Conservation (phyloP, 2,888 invertebrate genomes). For the Caradrina clavipalpis region DNA sequence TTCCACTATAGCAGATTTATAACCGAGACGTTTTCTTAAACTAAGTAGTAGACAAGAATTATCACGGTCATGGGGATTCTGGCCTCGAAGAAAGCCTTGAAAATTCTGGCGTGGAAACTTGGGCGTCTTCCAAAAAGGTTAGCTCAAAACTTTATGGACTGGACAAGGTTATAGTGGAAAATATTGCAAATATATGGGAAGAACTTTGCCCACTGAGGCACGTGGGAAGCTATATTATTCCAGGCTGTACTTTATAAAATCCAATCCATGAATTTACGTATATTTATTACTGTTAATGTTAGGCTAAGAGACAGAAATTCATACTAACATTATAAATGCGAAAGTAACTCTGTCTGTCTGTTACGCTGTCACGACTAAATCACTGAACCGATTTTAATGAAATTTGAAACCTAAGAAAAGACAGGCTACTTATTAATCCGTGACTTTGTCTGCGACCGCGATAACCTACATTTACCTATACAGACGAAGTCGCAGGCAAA, state of each 20-base stretch:
- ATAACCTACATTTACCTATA: too few relatives aligned
- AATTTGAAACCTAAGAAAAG: too few relatives aligned
- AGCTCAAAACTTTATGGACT: constrained; percentile 43
- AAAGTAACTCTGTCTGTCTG: too few relatives aligned
- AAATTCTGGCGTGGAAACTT: constrained; percentile 34
- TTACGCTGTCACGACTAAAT: too few relatives aligned
- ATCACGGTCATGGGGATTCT: constrained; percentile 23
- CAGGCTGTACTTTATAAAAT: not conserved
- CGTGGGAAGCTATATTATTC: not conserved
- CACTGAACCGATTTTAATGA: too few relatives aligned
- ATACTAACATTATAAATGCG: too few relatives aligned
- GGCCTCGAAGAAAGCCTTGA: constrained; percentile 36
- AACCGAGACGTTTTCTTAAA: constrained; percentile 12
- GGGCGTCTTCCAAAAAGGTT: constrained; percentile 50
- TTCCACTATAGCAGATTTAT: not conserved
- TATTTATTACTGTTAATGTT: too few relatives aligned
- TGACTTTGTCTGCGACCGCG: too few relatives aligned
- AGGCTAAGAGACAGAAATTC: too few relatives aligned
- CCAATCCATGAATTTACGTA: too few relatives aligned
- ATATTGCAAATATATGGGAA: constrained; percentile 35
- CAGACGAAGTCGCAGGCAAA: too few relatives aligned
- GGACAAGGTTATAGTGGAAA: constrained; percentile 40
- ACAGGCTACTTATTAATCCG: too few relatives aligned
- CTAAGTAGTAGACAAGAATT: constrained; percentile 18
- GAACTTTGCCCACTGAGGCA: constrained; percentile 18